Base-by-base conservation (phyloP, 2,888 invertebrate genomes). In the Athalia circularis region DNA sequence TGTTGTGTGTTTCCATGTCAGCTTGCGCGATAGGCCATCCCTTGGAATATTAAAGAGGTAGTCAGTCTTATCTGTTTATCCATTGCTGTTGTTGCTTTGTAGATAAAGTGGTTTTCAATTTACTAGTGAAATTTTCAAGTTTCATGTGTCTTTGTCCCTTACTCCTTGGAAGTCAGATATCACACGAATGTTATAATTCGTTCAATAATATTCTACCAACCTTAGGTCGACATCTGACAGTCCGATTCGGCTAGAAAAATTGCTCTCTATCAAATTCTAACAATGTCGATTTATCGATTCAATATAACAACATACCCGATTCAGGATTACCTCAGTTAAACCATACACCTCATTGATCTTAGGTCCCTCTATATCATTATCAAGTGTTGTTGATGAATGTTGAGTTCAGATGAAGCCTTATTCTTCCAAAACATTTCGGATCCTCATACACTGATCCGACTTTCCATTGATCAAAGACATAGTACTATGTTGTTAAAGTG, bases 41-140 rank as follows among this genome's bases (percentile, higher is more conserved):
- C 87, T 89, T 86, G 90, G 90, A 87, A 87, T 89, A 88, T 86
- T 88, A 79, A 90, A 90, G 90, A 90, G 90, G 90, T 90, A 90
- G 90, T 87, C 84, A 85, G 85, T 85, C 85, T 87, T 87, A 87
- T 86, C 86, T 88, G 87, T 87, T 87, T 87, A 85, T 86, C 87
- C 85, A 83, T 88, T 88, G 81, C 86, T 87, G 86, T 88, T 89
- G 88, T 88, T 84, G 87, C 86, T 87, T 84, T 82, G 84, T 88
- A 88, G 89, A 79, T 80, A 80, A 80, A 86, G 89, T 89, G 88
- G 88, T 86, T 87, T 89, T 88, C 88, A 88, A 89, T 88, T 80
- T 45, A 65, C 61, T 57, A 75, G 4, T 50, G 5, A 8, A 75
- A 62, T 64, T 61, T 11, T 50, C n/a, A 50, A 50, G 62, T 48